These are phyloP conservation scores for Phyllotreta cruciferae DNA, from an alignment of 2,888 invertebrate species.

Conservation along the genomic window DNA sequence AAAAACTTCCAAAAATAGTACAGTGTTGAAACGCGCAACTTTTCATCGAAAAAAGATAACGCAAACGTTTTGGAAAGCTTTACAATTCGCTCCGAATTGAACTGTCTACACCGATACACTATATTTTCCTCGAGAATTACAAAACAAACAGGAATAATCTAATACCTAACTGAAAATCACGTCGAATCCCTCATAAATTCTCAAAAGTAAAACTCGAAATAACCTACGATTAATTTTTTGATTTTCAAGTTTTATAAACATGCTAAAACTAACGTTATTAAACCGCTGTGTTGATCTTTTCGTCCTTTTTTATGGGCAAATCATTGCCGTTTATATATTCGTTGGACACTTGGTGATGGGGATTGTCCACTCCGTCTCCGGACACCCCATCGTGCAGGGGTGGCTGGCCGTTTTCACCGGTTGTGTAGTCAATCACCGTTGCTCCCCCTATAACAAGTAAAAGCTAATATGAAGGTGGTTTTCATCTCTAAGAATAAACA, in stretches of 20 bases:
- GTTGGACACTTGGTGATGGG: conserved; percentile 64
- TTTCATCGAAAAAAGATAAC: conserved; percentile 2
- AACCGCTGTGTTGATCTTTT: conserved; percentile 68
- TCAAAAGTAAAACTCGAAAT: conserved; percentile 16
- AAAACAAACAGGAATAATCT: too few relatives aligned
- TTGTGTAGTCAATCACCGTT: conserved; percentile 61
- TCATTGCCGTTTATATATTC: conserved; percentile 68
- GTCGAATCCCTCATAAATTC: too few relatives aligned
- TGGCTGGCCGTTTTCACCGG: conserved; percentile 53
- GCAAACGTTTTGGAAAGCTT: background rate
- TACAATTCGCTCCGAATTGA: too few relatives aligned
- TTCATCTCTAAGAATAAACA: background rate
- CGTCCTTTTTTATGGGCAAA: conserved; percentile 64
- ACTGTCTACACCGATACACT: too few relatives aligned
- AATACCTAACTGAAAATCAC: too few relatives aligned
- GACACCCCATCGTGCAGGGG: conserved; percentile 51
- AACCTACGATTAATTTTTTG: background rate
- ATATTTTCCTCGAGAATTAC: too few relatives aligned
- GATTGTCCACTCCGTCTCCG: conserved; percentile 61
- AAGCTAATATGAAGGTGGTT: conserved; percentile 45
- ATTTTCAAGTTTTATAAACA: too few relatives aligned
- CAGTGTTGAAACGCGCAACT: background rate
- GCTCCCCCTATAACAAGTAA: conserved; percentile 60
- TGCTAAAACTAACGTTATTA: conserved; percentile 53
- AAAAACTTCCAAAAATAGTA: too few relatives aligned